Conservation (phyloP, 2,888 invertebrate genomes). For the Fragum sueziense region DNA sequence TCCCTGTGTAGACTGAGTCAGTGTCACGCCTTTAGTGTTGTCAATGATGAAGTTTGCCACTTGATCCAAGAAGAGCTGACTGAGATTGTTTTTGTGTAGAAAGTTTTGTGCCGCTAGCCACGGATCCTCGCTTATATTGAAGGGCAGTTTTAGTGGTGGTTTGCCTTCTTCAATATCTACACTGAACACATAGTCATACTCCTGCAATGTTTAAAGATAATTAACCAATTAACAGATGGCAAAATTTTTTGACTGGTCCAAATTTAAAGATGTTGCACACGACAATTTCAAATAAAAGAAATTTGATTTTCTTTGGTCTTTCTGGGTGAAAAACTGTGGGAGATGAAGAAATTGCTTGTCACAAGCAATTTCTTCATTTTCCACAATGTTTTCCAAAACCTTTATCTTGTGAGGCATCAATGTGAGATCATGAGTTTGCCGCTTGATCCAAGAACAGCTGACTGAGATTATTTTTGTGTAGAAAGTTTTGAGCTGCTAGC, state of each 20-base stretch:
- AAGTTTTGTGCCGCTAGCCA: constrained; percentile 96
- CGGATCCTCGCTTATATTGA: constrained; percentile 94
- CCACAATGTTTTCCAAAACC: no score
- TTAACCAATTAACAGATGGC: no score
- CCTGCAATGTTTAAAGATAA: constrained; percentile 82
- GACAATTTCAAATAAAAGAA: no score
- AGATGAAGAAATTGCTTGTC: no score
- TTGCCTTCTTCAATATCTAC: constrained; percentile 97
- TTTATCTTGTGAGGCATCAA: no score
- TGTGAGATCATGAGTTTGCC: no score
- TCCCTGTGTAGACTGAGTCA: constrained; percentile 65
- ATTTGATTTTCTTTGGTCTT: no score
- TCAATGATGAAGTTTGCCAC: constrained; percentile 96
- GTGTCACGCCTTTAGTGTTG: constrained; percentile 86
- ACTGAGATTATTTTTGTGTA: constrained; percentile 91
- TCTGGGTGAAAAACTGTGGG: no score
- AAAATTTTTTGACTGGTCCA: no score
- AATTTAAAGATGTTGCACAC: no score
- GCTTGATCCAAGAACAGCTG: constrained; percentile 94
- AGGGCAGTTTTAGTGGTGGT: constrained; percentile 94
- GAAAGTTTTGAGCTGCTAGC: constrained; percentile 94
- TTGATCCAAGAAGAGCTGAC: constrained; percentile 92
- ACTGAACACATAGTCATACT: constrained; percentile 97
- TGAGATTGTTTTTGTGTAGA: constrained; percentile 91
- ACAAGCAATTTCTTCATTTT: no score